phyloP scores from a whole-genome alignment of 2,113 vertebrate species.

The Isichthys henryi region DNA sequence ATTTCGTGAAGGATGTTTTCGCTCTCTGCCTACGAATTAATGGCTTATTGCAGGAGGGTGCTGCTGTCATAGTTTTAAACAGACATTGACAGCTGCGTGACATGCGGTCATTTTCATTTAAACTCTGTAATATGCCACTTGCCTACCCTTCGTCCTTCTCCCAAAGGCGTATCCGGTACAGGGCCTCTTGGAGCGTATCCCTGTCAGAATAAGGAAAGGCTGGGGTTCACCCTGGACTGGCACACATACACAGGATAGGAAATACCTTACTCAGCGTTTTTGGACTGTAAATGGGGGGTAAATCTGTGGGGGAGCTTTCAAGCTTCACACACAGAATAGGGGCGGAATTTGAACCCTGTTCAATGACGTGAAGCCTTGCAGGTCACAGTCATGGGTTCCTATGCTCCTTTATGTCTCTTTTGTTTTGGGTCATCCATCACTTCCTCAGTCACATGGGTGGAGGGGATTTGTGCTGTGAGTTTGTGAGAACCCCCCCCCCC shows the following conservation, averaged over 20 bases:
- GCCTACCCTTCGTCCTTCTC: neutral
- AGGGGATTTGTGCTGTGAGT: neutral
- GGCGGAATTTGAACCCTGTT: neutral
- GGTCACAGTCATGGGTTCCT: neutral
- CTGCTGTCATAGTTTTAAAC: slow-evolving; percentile 11
- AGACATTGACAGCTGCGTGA: neutral
- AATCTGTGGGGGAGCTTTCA: neutral
- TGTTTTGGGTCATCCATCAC: neutral
- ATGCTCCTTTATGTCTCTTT: neutral
- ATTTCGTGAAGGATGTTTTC: slow-evolving; percentile 7
- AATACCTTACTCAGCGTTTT: neutral
- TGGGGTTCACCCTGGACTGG: neutral
- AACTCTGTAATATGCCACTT: neutral
- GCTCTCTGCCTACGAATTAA: neutral
- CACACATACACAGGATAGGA: neutral
- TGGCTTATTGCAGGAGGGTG: neutral
- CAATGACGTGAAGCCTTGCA: neutral
- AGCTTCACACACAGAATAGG: neutral
- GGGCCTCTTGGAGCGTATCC: neutral
- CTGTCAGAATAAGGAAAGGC: neutral
- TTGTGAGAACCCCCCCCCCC: neutral
- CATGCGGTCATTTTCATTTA: neutral
- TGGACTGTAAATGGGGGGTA: neutral
- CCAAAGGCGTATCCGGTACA: neutral
- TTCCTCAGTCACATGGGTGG: neutral